phyloP scores from a whole-genome alignment of 23 tunicate genomes.

The Diplosoma virens region DNA sequence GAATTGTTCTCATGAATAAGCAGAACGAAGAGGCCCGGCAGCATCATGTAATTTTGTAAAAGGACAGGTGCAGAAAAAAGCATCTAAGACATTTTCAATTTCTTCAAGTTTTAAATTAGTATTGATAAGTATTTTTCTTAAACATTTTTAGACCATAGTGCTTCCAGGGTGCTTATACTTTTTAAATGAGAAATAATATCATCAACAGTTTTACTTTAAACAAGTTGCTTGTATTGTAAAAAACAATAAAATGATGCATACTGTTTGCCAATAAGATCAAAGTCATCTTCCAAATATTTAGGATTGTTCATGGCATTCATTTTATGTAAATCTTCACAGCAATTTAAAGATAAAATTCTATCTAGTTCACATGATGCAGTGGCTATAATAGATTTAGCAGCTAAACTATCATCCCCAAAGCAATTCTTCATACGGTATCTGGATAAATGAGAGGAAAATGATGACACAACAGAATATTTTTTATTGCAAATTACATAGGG shows the following conservation, averaged over 20 bases:
- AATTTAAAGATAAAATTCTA: too few species aligned
- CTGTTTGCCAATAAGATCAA: background rate
- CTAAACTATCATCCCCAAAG: too few species aligned
- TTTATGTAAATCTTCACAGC: too few species aligned
- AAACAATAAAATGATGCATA: background rate
- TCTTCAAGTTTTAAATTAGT: background rate
- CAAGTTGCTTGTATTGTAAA: constrained; percentile 11
- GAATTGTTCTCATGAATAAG: background rate
- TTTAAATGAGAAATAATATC: background rate
- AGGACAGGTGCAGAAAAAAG: background rate
- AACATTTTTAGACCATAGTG: background rate
- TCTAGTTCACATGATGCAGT: too few species aligned
- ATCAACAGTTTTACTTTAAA: background rate
- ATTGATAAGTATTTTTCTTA: background rate
- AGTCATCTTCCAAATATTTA: too few species aligned
- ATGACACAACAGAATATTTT: background rate
- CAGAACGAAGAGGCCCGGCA: constrained; percentile 8
- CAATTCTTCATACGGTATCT: too few species aligned
- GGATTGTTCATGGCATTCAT: too few species aligned
- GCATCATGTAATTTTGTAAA: background rate
- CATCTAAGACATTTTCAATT: background rate
- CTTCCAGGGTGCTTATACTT: background rate
- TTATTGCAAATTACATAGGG: too few species aligned
- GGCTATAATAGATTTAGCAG: too few species aligned
- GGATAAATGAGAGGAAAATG: background rate